phyloP scores from a whole-genome alignment of 2,797 vertebrate genomes.

The Bovichtus variegatus region DNA sequence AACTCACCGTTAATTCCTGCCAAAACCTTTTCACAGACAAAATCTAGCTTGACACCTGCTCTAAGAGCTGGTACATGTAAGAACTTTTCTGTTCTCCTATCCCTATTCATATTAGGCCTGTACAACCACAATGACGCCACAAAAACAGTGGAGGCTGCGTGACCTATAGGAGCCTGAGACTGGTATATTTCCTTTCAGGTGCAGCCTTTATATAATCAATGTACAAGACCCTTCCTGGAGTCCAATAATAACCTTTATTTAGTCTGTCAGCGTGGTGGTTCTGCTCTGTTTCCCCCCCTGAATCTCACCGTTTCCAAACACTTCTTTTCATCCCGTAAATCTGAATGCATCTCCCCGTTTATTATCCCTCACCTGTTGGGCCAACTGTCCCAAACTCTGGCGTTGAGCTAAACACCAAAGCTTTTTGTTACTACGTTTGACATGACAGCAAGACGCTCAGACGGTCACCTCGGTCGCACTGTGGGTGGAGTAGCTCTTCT shows the following conservation, averaged over 20 bases:
- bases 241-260: conserved; percentile 7
- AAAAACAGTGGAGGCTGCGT: conserved; percentile 5
- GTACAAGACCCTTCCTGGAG: conserved; percentile 8
- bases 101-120: neutral
- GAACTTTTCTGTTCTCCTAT: neutral
- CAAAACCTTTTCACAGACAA: neutral
- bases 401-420: conserved; percentile 29
- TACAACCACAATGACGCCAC: conserved; percentile 1
- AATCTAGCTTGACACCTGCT: neutral
- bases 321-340: conserved; percentile 15
- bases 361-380: conserved; percentile 23
- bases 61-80: neutral
- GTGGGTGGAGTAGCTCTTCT: conserved; percentile 91
- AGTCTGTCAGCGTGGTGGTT: conserved; percentile 17
- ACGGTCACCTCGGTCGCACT: conserved; percentile 97
- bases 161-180: conserved; percentile 34
- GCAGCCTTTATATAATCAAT: conserved; percentile 30
- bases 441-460: conserved; percentile 63
- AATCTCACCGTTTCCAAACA: conserved; percentile 29
- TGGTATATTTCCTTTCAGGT: conserved; percentile 16
- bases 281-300: neutral
- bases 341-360: conserved; percentile 5
- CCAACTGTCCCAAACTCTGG: conserved; percentile 37
- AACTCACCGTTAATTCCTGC: neutral
- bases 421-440: conserved; percentile 10